Conservation (phyloP, 2,888 invertebrate species). For the Rotaria macrura region DNA sequence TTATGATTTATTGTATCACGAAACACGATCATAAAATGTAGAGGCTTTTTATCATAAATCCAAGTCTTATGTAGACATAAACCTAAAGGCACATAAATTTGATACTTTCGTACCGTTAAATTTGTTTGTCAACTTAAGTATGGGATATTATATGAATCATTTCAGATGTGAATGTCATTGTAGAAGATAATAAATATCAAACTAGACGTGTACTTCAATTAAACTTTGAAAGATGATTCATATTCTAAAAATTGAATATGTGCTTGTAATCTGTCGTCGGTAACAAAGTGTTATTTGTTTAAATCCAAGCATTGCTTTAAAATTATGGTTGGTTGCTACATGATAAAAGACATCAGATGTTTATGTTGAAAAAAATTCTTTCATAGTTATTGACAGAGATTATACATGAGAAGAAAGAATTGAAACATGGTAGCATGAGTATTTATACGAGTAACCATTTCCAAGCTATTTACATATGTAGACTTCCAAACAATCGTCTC, state of each 20-base stretch:
- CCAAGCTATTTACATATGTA: background rate
- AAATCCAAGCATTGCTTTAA: background rate
- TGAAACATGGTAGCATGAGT: background rate
- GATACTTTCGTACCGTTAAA: too few relatives aligned
- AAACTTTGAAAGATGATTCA: background rate
- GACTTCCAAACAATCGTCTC: background rate
- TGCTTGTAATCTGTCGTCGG: background rate
- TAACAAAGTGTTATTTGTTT: background rate
- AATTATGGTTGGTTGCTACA: background rate
- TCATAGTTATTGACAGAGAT: background rate
- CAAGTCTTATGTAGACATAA: too few relatives aligned
- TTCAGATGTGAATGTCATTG: too few relatives aligned
- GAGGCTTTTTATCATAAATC: too few relatives aligned
- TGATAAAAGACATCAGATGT: background rate
- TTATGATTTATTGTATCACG: too few relatives aligned
- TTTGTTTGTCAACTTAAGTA: too few relatives aligned
- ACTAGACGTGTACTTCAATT: background rate
- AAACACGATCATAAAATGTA: too few relatives aligned
- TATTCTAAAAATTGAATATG: background rate
- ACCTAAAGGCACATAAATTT: too few relatives aligned
- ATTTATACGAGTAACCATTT: background rate
- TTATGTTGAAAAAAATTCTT: background rate
- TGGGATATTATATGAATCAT: too few relatives aligned
- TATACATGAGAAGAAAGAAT: background rate
- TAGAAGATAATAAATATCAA: background rate